A percentile compares a stretch with the other conserved stretches of the same genome.
These are phyloP conservation scores for Salvelinus sp. DNA, from an alignment of 2,113 vertebrate genomes.

Conservation along the genomic window DNA sequence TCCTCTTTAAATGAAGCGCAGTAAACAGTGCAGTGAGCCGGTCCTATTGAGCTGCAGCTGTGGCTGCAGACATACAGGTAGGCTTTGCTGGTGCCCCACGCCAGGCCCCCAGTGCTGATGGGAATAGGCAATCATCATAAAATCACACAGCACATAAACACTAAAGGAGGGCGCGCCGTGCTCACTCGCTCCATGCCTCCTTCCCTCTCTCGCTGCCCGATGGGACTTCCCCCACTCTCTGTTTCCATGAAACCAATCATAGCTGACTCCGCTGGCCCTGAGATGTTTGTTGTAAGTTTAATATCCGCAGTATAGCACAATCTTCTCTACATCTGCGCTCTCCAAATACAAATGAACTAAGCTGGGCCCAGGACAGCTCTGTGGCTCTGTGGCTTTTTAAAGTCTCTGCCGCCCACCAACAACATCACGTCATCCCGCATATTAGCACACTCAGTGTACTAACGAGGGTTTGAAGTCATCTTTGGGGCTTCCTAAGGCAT, in stretches of 20 bases:
- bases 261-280: constrained; percentile 4
- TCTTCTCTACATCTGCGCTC: constrained; percentile 2
- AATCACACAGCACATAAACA: neutral
- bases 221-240: neutral
- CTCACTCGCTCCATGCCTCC: neutral
- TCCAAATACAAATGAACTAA: constrained; percentile 22
- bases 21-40: neutral
- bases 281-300: constrained; percentile 49
- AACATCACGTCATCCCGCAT: neutral
- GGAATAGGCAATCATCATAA: constrained; percentile 26
- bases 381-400: neutral
- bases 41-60: neutral
- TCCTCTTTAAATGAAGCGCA: neutral
- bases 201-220: neutral
- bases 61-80: too few species aligned
- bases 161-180: neutral
- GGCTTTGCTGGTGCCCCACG: neutral
- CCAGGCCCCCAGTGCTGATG: constrained; percentile 9
- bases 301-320: constrained; percentile 24
- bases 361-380: neutral
- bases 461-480: neutral
- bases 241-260: constrained; percentile 36
- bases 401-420: neutral
- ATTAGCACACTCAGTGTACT: neutral
- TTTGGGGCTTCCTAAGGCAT: neutral